phyloP scores from a whole-genome alignment of 2,113 vertebrate genomes.

The Caranx ignobilis region DNA sequence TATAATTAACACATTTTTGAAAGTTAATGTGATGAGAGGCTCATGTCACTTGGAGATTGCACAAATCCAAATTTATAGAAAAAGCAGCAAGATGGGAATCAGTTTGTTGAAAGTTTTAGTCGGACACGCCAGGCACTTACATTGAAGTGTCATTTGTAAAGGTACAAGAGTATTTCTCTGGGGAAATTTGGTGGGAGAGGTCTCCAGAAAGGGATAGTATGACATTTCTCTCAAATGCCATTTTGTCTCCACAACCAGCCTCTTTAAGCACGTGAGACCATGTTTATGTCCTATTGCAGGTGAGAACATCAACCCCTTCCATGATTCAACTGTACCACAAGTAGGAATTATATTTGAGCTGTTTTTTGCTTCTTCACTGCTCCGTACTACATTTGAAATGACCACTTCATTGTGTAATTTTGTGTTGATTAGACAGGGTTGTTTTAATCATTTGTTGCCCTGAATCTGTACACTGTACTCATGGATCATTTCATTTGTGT shows the following conservation, averaged over 20 bases:
- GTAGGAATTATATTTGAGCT: background rate
- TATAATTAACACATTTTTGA: conserved; percentile 38
- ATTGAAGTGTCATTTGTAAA: conserved; percentile 68
- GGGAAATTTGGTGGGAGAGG: conserved; percentile 63
- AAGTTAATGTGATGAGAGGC: conserved; percentile 32
- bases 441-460: conserved; percentile 5
- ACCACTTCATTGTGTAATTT: background rate
- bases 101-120: conserved; percentile 19
- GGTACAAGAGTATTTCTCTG: conserved; percentile 57
- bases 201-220: conserved; percentile 36
- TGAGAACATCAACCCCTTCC: background rate
- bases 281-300: background rate
- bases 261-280: conserved; percentile 33
- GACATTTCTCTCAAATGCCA: conserved; percentile 45
- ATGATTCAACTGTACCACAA: conserved; percentile 1
- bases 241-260: conserved; percentile 42
- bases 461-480: background rate
- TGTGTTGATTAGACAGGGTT: conserved; percentile 4
- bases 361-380: background rate
- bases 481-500: background rate
- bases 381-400: conserved; percentile 7
- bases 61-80: conserved; percentile 14
- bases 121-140: conserved; percentile 16
- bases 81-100: conserved; percentile 18
- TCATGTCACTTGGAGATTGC: conserved; percentile 9